A percentile compares a stretch with the other conserved stretches of the same genome.
phyloP scores from a whole-genome alignment of 1,140 invertebrate species.

The Bombus haemorrhoidalis region DNA sequence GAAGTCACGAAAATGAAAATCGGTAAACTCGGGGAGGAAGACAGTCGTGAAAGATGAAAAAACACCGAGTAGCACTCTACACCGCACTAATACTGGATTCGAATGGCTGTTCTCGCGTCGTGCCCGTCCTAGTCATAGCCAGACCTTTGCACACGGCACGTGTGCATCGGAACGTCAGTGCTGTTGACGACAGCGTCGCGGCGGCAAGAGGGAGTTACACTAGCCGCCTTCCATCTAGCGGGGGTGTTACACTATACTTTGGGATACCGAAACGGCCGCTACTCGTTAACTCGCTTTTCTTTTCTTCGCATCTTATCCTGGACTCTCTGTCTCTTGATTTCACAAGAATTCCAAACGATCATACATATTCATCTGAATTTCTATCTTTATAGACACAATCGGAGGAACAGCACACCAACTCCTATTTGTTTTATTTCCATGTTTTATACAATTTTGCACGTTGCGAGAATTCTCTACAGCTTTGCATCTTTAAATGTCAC shows the following conservation, averaged over 20 bases:
- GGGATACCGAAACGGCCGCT: neutral
- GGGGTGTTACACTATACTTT: constrained; percentile 53
- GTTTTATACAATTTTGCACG: no score
- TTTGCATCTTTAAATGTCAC: neutral
- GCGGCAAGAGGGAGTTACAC: constrained; percentile 41
- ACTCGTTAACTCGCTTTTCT: neutral
- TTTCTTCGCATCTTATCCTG: neutral
- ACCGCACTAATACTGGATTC: constrained; percentile 83
- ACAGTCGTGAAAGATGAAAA: constrained; percentile 46
- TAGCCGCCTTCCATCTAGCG: constrained; percentile 46
- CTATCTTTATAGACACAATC: no score
- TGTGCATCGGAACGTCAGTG: constrained; percentile 78
- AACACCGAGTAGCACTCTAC: constrained; percentile 71
- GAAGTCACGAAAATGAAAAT: constrained; percentile 45
- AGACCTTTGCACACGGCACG: constrained; percentile 82
- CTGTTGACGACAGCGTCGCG: constrained; percentile 66
- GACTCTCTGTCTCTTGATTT: no score
- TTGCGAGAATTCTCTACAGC: neutral
- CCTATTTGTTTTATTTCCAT: no score
- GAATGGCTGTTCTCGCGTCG: constrained; percentile 80
- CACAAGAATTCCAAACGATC: neutral
- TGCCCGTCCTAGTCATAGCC: constrained; percentile 81
- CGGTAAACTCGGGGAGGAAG: constrained; percentile 46
- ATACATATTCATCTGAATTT: neutral
- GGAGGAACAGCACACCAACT: no score